Conservation (phyloP, 1,140 invertebrate genomes). For the Drosophila ananassae region DNA sequence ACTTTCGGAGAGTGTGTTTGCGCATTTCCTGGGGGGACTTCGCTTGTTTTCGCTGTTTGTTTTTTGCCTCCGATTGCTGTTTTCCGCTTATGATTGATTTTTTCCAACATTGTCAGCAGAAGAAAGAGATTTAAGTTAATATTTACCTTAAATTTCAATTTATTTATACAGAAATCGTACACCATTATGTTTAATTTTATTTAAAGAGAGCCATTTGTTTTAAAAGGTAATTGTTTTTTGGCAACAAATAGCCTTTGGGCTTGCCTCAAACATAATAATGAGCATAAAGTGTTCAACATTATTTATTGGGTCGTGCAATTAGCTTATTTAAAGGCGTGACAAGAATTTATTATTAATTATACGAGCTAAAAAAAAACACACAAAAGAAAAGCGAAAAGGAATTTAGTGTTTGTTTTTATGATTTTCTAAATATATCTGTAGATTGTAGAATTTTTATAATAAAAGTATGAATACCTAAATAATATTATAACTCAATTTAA, state of each 20-base stretch:
- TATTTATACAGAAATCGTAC: constrained; percentile 7
- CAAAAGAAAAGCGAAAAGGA: background rate
- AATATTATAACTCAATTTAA: background rate
- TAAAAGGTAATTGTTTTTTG: constrained; percentile 42
- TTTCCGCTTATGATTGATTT: constrained; percentile 36
- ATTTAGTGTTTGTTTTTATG: background rate
- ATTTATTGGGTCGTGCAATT: constrained; percentile 11
- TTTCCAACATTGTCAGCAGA: constrained; percentile 6
- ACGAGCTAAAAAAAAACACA: background rate
- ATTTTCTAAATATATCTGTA: too few species aligned
- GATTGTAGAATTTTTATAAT: too few species aligned
- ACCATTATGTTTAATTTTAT: constrained; percentile 2
- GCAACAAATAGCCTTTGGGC: background rate
- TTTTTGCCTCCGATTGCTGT: constrained; percentile 13
- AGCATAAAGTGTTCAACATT: background rate
- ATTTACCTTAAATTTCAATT: background rate
- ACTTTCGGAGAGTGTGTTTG: constrained; percentile 21
- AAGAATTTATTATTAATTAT: constrained; percentile 11
- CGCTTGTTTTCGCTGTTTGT: constrained; percentile 27
- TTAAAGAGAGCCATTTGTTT: constrained; percentile 1
- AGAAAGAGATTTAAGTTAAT: constrained; percentile 11
- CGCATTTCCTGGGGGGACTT: constrained; percentile 27
- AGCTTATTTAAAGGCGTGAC: constrained; percentile 1
- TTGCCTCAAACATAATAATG: background rate
- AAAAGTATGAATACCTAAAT: too few species aligned